Percentiles rank a stretch among this genome's conserved stretches.
Evolutionary conservation across 2,888 invertebrate genomes (phyloP).

Genomic region (Myopa testacea): DNA sequence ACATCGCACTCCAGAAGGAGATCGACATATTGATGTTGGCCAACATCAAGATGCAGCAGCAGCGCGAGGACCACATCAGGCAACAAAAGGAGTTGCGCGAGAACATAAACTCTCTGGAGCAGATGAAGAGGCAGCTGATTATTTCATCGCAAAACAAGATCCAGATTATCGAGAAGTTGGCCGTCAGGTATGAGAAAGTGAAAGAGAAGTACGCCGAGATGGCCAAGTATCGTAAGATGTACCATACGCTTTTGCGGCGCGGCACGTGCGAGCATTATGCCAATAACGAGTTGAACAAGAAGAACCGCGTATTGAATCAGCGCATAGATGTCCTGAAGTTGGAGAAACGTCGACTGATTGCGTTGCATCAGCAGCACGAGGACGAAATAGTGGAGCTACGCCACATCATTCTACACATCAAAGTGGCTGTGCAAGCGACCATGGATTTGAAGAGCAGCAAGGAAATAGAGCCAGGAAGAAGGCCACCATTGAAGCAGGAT

Average conservation of each 20-base stretch:
- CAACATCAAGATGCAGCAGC: conserved; percentile 74
- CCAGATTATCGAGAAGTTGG: conserved; percentile 75
- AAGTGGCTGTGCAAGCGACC: conserved; percentile 73
- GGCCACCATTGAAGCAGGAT: no score
- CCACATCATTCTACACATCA: conserved; percentile 74
- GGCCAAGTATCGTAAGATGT: conserved; percentile 67
- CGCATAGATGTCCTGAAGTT: conserved; percentile 58
- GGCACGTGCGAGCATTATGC: conserved; percentile 62
- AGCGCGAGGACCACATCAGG: conserved; percentile 73
- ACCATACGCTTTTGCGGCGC: conserved; percentile 65
- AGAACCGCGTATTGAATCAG: conserved; percentile 69
- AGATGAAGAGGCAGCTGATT: conserved; percentile 71
- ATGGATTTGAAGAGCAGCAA: conserved; percentile 57
- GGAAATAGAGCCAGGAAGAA: no score
- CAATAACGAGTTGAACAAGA: conserved; percentile 68
- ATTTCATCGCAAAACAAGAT: conserved; percentile 71
- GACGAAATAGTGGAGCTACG: conserved; percentile 70
- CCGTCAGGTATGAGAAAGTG: conserved; percentile 71
- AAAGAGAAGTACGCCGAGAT: conserved; percentile 69
- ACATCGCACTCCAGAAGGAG: conserved; percentile 84
- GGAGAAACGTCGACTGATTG: conserved; percentile 57
- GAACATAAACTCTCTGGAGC: conserved; percentile 69
- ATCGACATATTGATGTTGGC: conserved; percentile 75
- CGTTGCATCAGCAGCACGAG: conserved; percentile 70
- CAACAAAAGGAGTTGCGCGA: conserved; percentile 69